Base-by-base conservation (phyloP, 2,113 vertebrate genomes). In the Xyrauchen texanus region DNA sequence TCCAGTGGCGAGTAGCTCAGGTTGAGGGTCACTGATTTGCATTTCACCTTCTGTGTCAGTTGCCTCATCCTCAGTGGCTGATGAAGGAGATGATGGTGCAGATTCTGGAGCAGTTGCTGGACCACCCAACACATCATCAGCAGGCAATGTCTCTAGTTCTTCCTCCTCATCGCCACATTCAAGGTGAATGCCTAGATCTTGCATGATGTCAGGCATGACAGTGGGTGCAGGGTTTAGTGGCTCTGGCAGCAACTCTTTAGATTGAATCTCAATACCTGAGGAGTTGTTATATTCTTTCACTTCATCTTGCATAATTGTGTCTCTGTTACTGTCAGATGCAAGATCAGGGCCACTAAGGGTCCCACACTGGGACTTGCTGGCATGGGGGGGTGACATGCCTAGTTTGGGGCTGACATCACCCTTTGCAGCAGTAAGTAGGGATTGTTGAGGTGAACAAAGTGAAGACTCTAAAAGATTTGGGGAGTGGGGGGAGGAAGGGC, bases 281-380 rank as follows among this genome's bases (percentile, higher is more conserved):
- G 88, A 92, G 44, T 87, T 91, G 62, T 89, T 91, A n/a, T 89
- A 89, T 15, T 92, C 91, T 4, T 87, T 86, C 2, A 92, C 85
- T 53, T 95, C 93, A 76, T 95, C 94, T 0, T 93, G 93, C 0
- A 91, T 94, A 84, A 92, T 94, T 0, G 90, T 89, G 78, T 91
- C 93, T 5, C 92, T 94, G 87, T 92, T 91, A 84, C 90, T 91
- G 82, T 92, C 88, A 7, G 88, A 90, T 2, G 88, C 89, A 58
- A 90, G 77, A 47, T 92, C 92, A 2, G 90, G 87, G 4, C 87
- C 91, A 47, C 90, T 93, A 71, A 93, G 64, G 0, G 92, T 94
- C 60, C 89, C 92, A 11, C 92, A 92, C 85, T 84, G 89, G 83
- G 86, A 91, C 52, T 91, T 87, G n/a, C 62, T 86, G 42, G 68